A percentile compares a stretch with the other conserved stretches of the same genome.
These are phyloP conservation scores for Ceyx margarethae DNA, from an alignment of 2,113 vertebrate genomes.

Conservation along the genomic window DNA sequence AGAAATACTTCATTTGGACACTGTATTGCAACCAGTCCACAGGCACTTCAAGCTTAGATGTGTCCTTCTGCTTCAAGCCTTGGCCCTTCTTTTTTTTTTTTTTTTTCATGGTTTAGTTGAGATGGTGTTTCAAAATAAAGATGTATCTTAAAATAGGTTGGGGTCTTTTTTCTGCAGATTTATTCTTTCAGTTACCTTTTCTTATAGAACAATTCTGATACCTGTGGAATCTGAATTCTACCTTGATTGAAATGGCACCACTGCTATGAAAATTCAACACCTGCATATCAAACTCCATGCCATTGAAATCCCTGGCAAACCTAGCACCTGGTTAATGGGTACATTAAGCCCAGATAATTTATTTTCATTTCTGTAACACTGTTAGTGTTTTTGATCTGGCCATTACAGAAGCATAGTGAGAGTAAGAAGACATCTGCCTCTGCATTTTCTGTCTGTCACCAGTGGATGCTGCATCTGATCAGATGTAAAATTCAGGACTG, in stretches of 20 bases:
- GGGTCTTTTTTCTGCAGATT: not conserved
- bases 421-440: not conserved
- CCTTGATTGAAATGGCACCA: not conserved
- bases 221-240: not conserved
- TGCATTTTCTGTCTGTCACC: not conserved
- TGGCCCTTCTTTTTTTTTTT: not conserved
- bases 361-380: not conserved
- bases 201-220: not conserved
- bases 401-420: not conserved
- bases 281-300: not conserved
- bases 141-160: not conserved
- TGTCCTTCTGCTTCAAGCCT: not conserved
- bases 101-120: conserved; percentile 13
- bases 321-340: not conserved
- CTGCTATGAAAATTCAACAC: not conserved
- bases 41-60: not conserved
- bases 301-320: not conserved
- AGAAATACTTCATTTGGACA: not conserved
- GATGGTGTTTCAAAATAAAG: not conserved
- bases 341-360: not conserved
- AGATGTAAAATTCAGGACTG: not conserved
- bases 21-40: not conserved
- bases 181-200: not conserved
- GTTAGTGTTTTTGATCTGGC: not conserved
- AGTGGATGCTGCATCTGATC: not conserved